Base-by-base conservation (phyloP, 2,113 vertebrate species). In the Melanotaenia duboulayi region DNA sequence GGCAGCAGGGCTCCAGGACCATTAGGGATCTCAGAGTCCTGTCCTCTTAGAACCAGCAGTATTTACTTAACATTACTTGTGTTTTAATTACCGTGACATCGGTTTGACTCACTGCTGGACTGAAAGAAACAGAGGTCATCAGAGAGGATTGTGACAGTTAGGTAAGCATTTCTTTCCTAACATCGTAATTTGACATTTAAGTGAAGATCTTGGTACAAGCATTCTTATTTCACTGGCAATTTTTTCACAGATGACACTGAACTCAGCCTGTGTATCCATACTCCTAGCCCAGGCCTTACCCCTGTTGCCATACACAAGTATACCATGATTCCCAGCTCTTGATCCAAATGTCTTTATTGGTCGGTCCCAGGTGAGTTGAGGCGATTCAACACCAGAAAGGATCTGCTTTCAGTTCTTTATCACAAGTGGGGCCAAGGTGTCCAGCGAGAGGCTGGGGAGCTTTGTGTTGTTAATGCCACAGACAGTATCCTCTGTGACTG, bases 351-450 rank as follows among this genome's bases (percentile, higher is more conserved):
- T 59, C 79, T 83, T 80, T 83, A 86, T 84, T 58, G 74, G 67
- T 40, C n/a, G 44, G 76, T 88, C 91, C 88, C 91, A 81, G 74
- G 77, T 84, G 90, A 90, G 80, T 32, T 32, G 22, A 68, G 72
- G 64, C 60, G 57, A 83, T 85, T 87, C 82, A 78, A 61, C 25
- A 62, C 56, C 22, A 83, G 82, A 83, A 81, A 19, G 85, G 88
- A 89, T 93, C 92, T 85, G 75, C 86, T 94, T 93, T 90, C 92
- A 89, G 79, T n/a, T 72, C 83, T 91, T 90, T 91, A 92, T 93
- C 91, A 79, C 80, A 76, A 83, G 84, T 65, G 90, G 87, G 90
- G 88, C 83, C 74, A 68, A 87, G 79, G 86, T 88, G 86, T 88
- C 85, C 86, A 28, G 80, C 83, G 89, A 88, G 85, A 87, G 82